A percentile compares a stretch with the other conserved stretches of the same genome.
Evolutionary conservation across 35 echinoderm and acorn worm species (phyloP).

Genomic region (Lytechinus variegatus): DNA sequence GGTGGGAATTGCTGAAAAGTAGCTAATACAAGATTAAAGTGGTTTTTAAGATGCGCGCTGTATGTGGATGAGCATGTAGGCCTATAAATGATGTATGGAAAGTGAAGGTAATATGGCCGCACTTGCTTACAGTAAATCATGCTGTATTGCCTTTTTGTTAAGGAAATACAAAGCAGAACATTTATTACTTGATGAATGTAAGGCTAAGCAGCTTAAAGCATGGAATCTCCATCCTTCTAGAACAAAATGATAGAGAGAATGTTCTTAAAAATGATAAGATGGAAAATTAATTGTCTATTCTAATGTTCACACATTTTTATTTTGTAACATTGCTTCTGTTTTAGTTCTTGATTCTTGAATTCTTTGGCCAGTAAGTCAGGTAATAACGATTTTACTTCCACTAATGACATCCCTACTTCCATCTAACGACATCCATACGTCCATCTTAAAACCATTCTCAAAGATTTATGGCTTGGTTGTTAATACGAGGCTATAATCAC

Average conservation of each 20-base stretch:
- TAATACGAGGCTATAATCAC: constrained; percentile 2
- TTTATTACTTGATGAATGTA: neutral
- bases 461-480: neutral
- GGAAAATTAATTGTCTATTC: neutral
- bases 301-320: neutral
- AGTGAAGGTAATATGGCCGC: neutral
- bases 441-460: neutral
- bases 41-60: neutral
- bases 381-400: neutral
- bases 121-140: neutral
- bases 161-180: neutral
- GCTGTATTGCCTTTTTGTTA: neutral
- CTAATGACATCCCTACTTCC: neutral
- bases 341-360: neutral
- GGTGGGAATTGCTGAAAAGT: neutral
- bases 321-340: neutral
- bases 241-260: neutral
- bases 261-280: neutral
- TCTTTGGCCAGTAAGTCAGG: too few relatives aligned
- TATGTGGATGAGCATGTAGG: neutral
- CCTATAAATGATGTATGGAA: neutral
- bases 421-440: neutral
- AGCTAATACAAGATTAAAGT: constrained; percentile 24
- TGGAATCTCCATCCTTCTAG: neutral
- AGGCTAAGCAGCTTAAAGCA: neutral